Evolutionary conservation across 2,888 invertebrate species (phyloP), one percentile per base, ranked within the genome.

Genomic region (Orthonevra nobilis): DNA sequence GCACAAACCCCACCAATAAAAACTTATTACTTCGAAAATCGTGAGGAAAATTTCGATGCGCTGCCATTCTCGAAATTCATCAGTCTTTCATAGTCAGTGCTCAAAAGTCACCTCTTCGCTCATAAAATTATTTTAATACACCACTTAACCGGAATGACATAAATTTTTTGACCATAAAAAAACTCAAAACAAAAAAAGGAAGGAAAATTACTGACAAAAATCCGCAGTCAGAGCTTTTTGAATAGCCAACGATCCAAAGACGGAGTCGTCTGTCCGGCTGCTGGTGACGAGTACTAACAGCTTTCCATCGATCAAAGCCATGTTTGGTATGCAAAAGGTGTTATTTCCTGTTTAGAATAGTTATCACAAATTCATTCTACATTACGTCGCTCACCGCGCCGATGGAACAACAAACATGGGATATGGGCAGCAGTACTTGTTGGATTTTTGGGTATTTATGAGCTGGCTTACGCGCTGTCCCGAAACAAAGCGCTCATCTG

Each of bases 261-360:
- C 19, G 7, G 48, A 64, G 75, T 60, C 50, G 46, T 56, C 42
- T 36, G 42, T 64, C 23, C 64, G 58, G 72, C 42, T 79, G 60
- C 66, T 69, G 58, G 23, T 69, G 75, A 50, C 63, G 56, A 70
- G 36, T 58, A 48, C 34, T 19, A 50, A 54, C 54, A 79, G 72
- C 72, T 79, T 66, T 64, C 40, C 72, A 79, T 66, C 66, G 77
- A 56, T 73, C 56, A 68, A 56, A 42, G 54, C 79, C 79, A 68
- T 79, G 44, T 79, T 79, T 79, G 73, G 79, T 79, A 79, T 79
- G 46, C 79, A 79, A 9, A 68, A 66, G 48, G 79, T 60, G 79
- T 79, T 73, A 73, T 79, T 79, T 79, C 79, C 79, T 79, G 79
- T 79, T 79, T 73, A 79, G 79, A 79, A 79, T 79, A 60, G 73